Percentiles rank a stretch among this genome's conserved stretches.
Conservation (phyloP, 2,888 invertebrate species). For the Calameuta filiformis region DNA sequence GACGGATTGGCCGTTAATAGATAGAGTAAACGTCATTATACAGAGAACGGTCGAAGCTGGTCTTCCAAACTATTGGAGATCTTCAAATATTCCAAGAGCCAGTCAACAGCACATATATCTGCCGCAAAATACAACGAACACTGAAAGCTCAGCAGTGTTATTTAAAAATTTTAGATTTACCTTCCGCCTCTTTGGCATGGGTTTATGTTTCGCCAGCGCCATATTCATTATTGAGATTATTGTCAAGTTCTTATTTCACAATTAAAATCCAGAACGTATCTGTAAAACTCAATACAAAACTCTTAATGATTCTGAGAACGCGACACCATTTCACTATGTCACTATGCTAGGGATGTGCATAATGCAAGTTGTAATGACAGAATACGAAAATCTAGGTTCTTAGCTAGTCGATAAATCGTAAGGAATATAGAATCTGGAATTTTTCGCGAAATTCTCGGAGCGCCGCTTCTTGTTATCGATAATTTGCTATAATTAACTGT, state of each 20-base stretch:
- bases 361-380: background rate
- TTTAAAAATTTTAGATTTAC: background rate
- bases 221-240: background rate
- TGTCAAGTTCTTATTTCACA: background rate
- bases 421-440: background rate
- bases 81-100: background rate
- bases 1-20: background rate
- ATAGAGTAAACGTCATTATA: background rate
- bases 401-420: background rate
- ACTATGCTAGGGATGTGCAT: background rate
- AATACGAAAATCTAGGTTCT: background rate
- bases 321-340: too few relatives aligned
- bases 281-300: background rate
- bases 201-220: background rate
- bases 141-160: background rate
- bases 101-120: background rate
- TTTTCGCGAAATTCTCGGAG: background rate
- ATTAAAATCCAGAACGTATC: background rate
- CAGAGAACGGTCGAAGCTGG: constrained; percentile 6
- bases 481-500: background rate
- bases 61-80: background rate
- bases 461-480: background rate
- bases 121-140: too few relatives aligned
- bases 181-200: background rate
- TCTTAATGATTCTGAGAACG: too few relatives aligned